These are phyloP conservation scores for Odontesthes bonariensis DNA, from an alignment of 2,113 vertebrate species.

Conservation along the genomic window DNA sequence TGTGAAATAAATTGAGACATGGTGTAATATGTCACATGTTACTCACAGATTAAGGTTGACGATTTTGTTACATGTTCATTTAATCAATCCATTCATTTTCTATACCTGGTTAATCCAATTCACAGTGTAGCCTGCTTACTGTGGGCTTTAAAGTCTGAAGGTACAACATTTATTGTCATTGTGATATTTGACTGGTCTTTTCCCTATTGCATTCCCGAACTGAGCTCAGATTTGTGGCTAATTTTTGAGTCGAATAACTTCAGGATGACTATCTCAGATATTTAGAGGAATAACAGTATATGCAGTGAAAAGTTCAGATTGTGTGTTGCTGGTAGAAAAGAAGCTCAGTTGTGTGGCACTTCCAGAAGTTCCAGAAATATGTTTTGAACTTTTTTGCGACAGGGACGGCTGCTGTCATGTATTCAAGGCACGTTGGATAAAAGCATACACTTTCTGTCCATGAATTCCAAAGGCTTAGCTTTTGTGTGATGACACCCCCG, in stretches of 20 bases:
- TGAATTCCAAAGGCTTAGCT: slow-evolving; percentile 68
- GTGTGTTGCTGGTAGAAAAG: slow-evolving; percentile 10
- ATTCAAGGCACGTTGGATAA: slow-evolving; percentile 58
- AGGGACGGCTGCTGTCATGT: slow-evolving; percentile 47
- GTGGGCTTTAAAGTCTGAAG: too few relatives aligned
- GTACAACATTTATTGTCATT: too few relatives aligned
- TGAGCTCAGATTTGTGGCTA: neutral
- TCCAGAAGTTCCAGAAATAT: slow-evolving; percentile 21
- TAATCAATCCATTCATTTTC: too few relatives aligned
- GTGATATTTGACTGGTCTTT: too few relatives aligned
- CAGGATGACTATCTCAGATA: neutral
- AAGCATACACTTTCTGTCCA: slow-evolving; percentile 45
- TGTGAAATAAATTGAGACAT: too few relatives aligned
- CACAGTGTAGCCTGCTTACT: too few relatives aligned
- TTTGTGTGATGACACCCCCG: slow-evolving; percentile 58
- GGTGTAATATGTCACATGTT: too few relatives aligned
- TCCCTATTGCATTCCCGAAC: neutral
- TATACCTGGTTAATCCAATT: too few relatives aligned
- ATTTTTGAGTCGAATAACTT: neutral
- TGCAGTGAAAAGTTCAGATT: slow-evolving; percentile 2
- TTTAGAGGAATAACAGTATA: neutral
- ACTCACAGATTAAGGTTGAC: too few relatives aligned
- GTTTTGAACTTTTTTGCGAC: slow-evolving; percentile 46
- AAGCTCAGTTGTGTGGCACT: neutral
- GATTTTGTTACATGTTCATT: too few relatives aligned